Percentiles rank a stretch among this genome's conserved stretches.
Conservation (phyloP, 2,113 vertebrate genomes). For the Oostethus manadensis region DNA sequence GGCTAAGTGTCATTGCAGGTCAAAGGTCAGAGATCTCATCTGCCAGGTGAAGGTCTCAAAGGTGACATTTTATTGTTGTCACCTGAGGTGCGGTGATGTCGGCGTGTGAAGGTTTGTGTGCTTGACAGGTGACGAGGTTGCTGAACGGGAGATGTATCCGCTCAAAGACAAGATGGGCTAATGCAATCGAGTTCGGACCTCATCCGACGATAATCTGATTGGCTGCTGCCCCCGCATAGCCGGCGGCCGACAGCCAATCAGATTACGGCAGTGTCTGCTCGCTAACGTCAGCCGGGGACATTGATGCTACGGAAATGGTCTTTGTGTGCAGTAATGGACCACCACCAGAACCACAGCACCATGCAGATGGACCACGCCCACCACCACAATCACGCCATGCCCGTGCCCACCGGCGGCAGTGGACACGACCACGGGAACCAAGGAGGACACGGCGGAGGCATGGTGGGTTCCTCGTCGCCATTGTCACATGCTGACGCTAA, state of each 20-base stretch:
- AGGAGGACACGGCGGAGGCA: slow-evolving; percentile 26
- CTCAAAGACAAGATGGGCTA: not conserved
- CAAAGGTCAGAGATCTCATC: not conserved
- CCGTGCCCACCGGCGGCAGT: slow-evolving; percentile 10
- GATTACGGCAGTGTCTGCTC: not conserved
- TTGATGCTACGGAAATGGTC: not conserved
- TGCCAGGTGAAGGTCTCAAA: not conserved
- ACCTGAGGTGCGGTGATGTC: not conserved
- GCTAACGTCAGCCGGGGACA: not conserved
- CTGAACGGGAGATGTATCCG: not conserved
- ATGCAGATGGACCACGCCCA: slow-evolving; percentile 26
- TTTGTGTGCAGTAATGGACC: slow-evolving; percentile 10
- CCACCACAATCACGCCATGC: slow-evolving; percentile 14
- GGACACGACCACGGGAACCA: slow-evolving; percentile 32
- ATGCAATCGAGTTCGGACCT: not conserved
- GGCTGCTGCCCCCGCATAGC: not conserved
- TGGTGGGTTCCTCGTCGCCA: slow-evolving; percentile 51
- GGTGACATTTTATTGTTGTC: too few species aligned
- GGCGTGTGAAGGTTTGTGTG: not conserved
- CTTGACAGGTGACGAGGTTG: too few species aligned
- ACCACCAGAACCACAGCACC: slow-evolving; percentile 21
- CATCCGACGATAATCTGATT: not conserved
- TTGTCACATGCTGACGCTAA: not conserved
- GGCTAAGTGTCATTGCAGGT: not conserved
- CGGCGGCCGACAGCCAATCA: not conserved